These are phyloP conservation scores for Pogonophryne albipinna DNA, from an alignment of 2,797 vertebrate species.

Conservation along the genomic window DNA sequence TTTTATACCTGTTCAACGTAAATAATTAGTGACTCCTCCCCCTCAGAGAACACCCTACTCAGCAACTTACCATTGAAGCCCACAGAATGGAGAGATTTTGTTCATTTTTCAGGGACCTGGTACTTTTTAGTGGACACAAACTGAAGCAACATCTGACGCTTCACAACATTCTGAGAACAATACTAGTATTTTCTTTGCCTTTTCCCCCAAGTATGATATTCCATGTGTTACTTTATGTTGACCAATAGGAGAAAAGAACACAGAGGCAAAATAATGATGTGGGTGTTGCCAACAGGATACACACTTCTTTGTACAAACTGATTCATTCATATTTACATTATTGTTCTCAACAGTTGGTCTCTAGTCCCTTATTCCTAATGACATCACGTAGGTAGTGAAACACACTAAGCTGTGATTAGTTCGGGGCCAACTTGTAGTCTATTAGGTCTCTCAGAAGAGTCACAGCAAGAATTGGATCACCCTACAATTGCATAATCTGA, in stretches of 20 bases:
- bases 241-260: background rate
- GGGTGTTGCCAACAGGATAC: background rate
- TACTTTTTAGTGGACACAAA: too few relatives aligned
- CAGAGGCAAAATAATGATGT: background rate
- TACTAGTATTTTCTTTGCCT: too few relatives aligned
- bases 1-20: constrained; percentile 78
- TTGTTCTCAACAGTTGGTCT: too few relatives aligned
- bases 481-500: background rate
- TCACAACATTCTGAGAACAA: background rate
- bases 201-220: too few relatives aligned
- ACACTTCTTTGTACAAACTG: too few relatives aligned
- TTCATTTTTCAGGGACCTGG: constrained; percentile 4
- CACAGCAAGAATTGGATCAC: background rate
- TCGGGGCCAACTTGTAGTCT: background rate
- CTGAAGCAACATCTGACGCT: too few relatives aligned
- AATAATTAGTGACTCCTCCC: constrained; percentile 55
- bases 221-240: too few relatives aligned
- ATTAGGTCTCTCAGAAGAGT: background rate
- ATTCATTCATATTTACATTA: too few relatives aligned
- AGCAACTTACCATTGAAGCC: constrained; percentile 66
- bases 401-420: background rate
- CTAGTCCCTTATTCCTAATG: background rate
- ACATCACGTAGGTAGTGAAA: background rate
- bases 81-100: constrained; percentile 49
- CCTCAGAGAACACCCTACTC: constrained; percentile 69